Percentiles rank a stretch among this genome's conserved stretches.
phyloP scores from a whole-genome alignment of 2,888 invertebrate species.

The Neria commutata region DNA sequence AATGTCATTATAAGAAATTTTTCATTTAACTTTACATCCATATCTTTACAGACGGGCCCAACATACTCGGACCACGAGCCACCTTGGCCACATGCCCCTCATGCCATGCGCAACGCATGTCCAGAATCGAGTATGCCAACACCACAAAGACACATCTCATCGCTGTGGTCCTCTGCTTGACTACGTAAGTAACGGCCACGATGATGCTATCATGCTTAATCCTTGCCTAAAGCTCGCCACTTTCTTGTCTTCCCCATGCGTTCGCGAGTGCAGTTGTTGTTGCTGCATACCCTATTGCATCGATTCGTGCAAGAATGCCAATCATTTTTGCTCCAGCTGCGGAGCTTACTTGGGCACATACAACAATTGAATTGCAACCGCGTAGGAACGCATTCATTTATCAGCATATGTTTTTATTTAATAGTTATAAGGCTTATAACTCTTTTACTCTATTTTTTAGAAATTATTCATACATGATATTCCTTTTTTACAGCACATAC shows the following conservation, averaged over 20 bases:
- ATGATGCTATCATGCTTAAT: no score
- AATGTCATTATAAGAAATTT: no score
- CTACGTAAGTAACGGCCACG: slow-evolving; percentile 33
- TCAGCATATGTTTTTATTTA: no score
- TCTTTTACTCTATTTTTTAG: no score
- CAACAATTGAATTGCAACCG: slow-evolving; percentile 41
- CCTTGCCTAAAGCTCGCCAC: no score
- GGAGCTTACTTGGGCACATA: slow-evolving; percentile 46
- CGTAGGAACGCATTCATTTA: no score
- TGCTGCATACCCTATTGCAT: slow-evolving; percentile 47
- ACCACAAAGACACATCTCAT: slow-evolving; percentile 46
- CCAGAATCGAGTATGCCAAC: slow-evolving; percentile 34
- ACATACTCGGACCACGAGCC: slow-evolving; percentile 34
- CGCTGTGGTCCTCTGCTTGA: slow-evolving; percentile 38
- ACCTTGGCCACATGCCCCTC: slow-evolving; percentile 41
- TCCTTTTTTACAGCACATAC: no score
- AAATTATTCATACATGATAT: no score
- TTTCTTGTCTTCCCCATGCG: background rate
- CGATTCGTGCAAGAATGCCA: slow-evolving; percentile 49
- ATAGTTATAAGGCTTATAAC: no score
- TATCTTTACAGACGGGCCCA: no score
- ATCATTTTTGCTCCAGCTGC: slow-evolving; percentile 48
- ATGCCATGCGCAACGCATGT: slow-evolving; percentile 38
- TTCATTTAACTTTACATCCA: no score
- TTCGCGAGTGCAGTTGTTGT: slow-evolving; percentile 39